A percentile compares a stretch with the other conserved stretches of the same genome.
Conservation (phyloP, 2,113 vertebrate genomes). For the Sylvilagus bachmani region DNA sequence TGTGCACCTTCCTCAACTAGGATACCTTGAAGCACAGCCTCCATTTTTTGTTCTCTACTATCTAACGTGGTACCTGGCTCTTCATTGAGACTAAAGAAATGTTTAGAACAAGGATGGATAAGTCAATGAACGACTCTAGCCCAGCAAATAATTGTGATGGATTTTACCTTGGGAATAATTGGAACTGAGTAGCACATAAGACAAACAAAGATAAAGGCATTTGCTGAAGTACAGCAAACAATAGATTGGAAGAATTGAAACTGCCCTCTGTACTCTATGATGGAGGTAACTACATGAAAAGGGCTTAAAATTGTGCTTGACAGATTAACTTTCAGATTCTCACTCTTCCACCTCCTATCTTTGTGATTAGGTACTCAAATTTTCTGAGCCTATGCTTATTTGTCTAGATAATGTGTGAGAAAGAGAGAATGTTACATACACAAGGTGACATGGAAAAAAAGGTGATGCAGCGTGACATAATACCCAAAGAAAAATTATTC, state of each 20-base stretch:
- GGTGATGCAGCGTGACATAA: not conserved
- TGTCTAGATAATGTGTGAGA: not conserved
- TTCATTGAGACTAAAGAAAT: not conserved
- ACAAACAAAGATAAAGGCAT: not conserved
- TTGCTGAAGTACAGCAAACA: not conserved
- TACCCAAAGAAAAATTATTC: not conserved
- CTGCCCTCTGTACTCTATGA: not conserved
- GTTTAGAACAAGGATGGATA: not conserved
- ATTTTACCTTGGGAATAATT: not conserved
- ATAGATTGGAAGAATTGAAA: not conserved
- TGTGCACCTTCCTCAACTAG: not conserved
- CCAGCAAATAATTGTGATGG: not conserved
- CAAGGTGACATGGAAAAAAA: not conserved
- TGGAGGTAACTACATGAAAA: not conserved
- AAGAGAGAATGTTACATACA: not conserved
- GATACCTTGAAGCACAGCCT: not conserved
- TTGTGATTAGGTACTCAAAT: not conserved
- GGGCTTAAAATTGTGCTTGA: not conserved
- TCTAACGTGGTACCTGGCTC: not conserved
- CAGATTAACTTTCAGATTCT: not conserved
- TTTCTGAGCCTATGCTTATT: accelerated
- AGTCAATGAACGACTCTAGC: not conserved
- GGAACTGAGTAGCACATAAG: not conserved
- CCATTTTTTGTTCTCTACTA: not conserved
- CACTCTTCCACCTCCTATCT: not conserved